Evolutionary conservation across 2,797 vertebrate genomes (phyloP).

Genomic region (Menidia menidia): DNA sequence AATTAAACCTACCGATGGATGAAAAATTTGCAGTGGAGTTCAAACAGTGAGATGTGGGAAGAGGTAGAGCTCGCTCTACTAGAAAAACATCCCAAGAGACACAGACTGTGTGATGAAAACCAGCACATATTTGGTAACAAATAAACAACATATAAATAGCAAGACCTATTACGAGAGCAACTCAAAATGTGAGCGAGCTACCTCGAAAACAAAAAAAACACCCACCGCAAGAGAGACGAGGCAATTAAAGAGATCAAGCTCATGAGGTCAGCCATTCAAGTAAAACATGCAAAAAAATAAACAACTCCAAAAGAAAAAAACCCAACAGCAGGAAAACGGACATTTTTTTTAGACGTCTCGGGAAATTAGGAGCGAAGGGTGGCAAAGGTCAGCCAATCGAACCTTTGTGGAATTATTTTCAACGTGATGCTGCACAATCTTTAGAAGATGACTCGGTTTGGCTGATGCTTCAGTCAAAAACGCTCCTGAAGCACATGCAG

Average conservation of each 20-base stretch:
- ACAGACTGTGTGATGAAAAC: constrained; percentile 61
- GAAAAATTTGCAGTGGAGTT: constrained; percentile 70
- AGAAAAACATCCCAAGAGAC: constrained; percentile 62
- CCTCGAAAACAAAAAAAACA: constrained; percentile 63
- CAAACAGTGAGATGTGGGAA: constrained; percentile 80
- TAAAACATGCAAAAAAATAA: constrained; percentile 90
- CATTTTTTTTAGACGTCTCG: constrained; percentile 44
- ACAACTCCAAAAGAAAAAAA: constrained; percentile 69
- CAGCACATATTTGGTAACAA: constrained; percentile 87
- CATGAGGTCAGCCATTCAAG: constrained; percentile 96
- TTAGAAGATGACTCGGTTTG: constrained; percentile 83
- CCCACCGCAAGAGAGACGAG: constrained; percentile 74
- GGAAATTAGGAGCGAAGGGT: constrained; percentile 58
- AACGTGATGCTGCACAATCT: constrained; percentile 65
- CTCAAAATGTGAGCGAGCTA: constrained; percentile 64
- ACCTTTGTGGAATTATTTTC: constrained; percentile 68
- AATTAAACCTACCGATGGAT: constrained; percentile 75
- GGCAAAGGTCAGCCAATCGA: constrained; percentile 59
- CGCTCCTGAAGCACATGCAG: constrained; percentile 56
- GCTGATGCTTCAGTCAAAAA: constrained; percentile 46
- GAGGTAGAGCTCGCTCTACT: constrained; percentile 86
- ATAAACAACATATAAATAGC: constrained; percentile 77
- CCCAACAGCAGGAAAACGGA: constrained; percentile 58
- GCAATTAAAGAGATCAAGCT: constrained; percentile 85
- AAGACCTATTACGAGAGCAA: constrained; percentile 65